Percentiles rank a stretch among this genome's conserved stretches.
These are phyloP conservation scores for Apamea anceps DNA, from an alignment of 2,888 invertebrate species.

Conservation along the genomic window DNA sequence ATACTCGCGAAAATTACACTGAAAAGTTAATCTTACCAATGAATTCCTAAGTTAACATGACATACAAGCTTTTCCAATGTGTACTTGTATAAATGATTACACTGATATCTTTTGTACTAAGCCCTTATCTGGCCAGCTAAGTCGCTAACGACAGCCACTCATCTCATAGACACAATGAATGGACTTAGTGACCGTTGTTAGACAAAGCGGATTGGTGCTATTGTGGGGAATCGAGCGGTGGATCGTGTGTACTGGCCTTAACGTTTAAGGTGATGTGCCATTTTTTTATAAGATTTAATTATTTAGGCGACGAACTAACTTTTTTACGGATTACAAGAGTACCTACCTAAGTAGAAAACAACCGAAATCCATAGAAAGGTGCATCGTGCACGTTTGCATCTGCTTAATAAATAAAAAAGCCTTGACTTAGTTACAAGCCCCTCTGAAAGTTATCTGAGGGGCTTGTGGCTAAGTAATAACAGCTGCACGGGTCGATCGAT, in stretches of 20 bases:
- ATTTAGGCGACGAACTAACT: too few relatives aligned
- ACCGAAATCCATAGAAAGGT: too few relatives aligned
- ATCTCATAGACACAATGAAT: constrained; percentile 84
- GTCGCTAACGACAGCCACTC: constrained; percentile 88
- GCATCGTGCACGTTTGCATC: too few relatives aligned
- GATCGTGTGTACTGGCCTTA: constrained; percentile 78
- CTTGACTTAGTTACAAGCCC: too few relatives aligned
- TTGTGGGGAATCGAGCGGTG: constrained; percentile 72
- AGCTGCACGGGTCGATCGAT: too few relatives aligned
- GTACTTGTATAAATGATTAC: constrained; percentile 79
- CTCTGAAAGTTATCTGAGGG: too few relatives aligned
- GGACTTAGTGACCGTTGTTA: constrained; percentile 85
- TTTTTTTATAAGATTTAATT: too few relatives aligned
- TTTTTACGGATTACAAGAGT: too few relatives aligned
- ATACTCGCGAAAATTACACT: background rate
- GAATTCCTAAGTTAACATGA: constrained; percentile 6
- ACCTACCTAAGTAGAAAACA: too few relatives aligned
- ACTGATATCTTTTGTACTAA: constrained; percentile 83
- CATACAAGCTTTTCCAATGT: constrained; percentile 61
- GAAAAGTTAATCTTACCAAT: constrained; percentile 8
- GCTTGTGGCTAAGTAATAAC: too few relatives aligned
- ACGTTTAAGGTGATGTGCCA: constrained; percentile 10
- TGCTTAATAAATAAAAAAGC: too few relatives aligned
- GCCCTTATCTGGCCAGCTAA: constrained; percentile 79
- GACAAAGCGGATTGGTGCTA: constrained; percentile 83